Conservation (phyloP, 1,140 invertebrate species). For the Diorhabda sublineata region DNA sequence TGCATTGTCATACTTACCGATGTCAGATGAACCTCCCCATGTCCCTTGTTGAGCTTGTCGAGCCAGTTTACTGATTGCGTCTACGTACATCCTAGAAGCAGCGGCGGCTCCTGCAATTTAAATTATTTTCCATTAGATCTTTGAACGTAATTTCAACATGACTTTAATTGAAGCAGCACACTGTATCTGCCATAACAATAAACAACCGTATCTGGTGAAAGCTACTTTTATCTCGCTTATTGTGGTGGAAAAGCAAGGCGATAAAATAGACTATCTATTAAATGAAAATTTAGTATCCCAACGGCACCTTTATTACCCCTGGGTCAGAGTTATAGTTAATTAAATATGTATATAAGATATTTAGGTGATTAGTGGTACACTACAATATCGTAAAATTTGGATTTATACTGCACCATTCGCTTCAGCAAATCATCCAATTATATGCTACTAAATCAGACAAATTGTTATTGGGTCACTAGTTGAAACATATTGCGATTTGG, state of each 20-base stretch:
- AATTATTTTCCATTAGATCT: neutral
- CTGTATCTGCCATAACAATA: too few species aligned
- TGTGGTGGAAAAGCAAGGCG: neutral
- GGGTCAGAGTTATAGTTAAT: constrained; percentile 2
- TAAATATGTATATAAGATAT: constrained; percentile 3
- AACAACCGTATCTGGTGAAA: neutral
- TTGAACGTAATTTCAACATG: neutral
- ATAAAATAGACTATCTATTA: neutral
- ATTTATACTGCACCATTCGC: neutral
- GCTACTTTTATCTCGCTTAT: neutral
- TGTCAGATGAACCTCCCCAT: constrained; percentile 84
- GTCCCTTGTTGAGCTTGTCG: constrained; percentile 82
- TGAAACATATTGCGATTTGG: neutral
- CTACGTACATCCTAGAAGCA: constrained; percentile 79
- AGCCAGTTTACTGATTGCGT: constrained; percentile 80
- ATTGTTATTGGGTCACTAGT: neutral
- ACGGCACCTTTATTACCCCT: neutral
- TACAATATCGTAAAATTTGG: constrained; percentile 1
- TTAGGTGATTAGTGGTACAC: neutral
- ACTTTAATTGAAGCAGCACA: neutral
- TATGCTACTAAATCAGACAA: neutral
- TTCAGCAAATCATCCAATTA: neutral
- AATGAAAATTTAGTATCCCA: neutral
- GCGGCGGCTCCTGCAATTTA: constrained; percentile 72
- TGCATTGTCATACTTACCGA: constrained; percentile 62